A percentile compares a stretch with the other conserved stretches of the same genome.
Evolutionary conservation across 2,797 vertebrate genomes (phyloP).

Genomic region (Furcifer pardalis): DNA sequence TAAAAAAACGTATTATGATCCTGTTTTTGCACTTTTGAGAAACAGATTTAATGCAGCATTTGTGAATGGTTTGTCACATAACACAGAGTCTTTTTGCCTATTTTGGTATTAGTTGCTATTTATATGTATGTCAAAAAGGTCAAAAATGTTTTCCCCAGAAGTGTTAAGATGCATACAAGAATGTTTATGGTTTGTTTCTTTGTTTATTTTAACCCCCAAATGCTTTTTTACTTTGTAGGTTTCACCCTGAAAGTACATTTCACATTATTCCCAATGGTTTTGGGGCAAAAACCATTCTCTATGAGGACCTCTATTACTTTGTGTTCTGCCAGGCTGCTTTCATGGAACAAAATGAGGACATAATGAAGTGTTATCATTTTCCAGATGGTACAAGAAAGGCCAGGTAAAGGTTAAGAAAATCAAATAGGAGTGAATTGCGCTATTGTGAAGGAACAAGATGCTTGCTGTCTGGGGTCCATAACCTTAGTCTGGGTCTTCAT

Average conservation of each 20-base stretch:
- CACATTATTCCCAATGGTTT: not conserved
- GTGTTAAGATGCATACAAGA: not conserved
- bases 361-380: not conserved
- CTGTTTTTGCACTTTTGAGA: not conserved
- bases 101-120: not conserved
- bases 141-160: not conserved
- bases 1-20: not conserved
- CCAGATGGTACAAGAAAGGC: not conserved
- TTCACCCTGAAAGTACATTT: not conserved
- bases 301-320: not conserved
- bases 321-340: not conserved
- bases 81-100: not conserved
- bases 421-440: not conserved
- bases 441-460: not conserved
- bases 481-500: not conserved
- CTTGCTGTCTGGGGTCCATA: not conserved
- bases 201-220: not conserved
- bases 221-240: too few species aligned
- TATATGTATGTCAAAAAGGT: conserved; percentile 6
- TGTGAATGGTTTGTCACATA: not conserved
- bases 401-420: not conserved
- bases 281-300: not conserved
- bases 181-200: not conserved
- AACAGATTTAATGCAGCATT: not conserved
- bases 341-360: not conserved